Base-by-base conservation (phyloP, 2,888 invertebrate genomes). In the Geotrupes spiniger region DNA sequence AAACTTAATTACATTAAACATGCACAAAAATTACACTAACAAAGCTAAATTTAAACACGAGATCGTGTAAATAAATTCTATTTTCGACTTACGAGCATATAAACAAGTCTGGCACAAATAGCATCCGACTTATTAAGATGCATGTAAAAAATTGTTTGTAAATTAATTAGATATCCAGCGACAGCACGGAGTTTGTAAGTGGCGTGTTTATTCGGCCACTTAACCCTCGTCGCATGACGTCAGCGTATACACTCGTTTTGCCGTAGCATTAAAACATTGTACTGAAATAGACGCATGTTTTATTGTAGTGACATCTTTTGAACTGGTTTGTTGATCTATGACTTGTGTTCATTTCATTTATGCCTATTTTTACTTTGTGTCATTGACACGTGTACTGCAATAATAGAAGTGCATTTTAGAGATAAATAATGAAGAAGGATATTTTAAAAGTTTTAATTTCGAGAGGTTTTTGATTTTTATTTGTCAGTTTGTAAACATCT, bases 201-300 rank as follows among this genome's bases (percentile, higher is more conserved):
- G 15, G 38, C 38, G 14, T 25, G 21, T 33, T 21, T 38, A 50
- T 53, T 53, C 40, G 49, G 40, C 40, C 53, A 53, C 53, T 53
- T 53, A 53, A 50, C 53, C 50, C 53, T 50, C 28, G 41, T 53
- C 46, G 41, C 46, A 27, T 53, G 50, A 53, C 53, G 53, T 50
- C 53, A 53, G 33, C 12, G 25, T 38, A n/a, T 36, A 15, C 25
- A 38, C 38, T 38, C 10, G 25, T 38, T 38, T 38, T 16, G 38
- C 38, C 15, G 16, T 38, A 6, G 15, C 2, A 33, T 25, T 8
- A 38, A 17, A 38, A 38, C n/a, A 11, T 17, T 11, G 38, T 11
- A 38, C 38, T 16, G 38, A 38, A 38, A 38, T 38, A 38, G 38
- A 11, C 15, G 2, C 31, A n/a, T 29, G 33, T 33, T 14, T 33